phyloP scores from a whole-genome alignment of 2,797 vertebrate genomes.

The Esox lucius region DNA sequence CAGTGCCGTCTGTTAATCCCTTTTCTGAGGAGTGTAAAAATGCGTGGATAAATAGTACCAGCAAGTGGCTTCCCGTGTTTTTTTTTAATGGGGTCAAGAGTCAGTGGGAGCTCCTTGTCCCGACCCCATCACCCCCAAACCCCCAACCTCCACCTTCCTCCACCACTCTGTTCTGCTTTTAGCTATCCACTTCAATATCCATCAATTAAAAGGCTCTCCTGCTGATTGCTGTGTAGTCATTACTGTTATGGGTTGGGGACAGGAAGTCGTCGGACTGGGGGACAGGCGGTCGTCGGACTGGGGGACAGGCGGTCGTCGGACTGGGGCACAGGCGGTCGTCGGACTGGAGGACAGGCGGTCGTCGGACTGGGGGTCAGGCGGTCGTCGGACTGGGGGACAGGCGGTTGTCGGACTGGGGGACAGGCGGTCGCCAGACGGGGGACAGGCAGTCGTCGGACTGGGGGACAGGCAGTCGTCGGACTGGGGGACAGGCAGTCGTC shows the following conservation, averaged over 20 bases:
- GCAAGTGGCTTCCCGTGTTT: slow-evolving; percentile 1
- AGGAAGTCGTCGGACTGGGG: no score
- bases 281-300: no score
- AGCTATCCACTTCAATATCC: background rate
- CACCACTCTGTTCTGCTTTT: background rate
- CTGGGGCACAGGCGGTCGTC: background rate
- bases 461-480: no score
- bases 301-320: no score
- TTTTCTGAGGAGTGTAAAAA: background rate
- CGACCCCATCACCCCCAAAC: background rate
- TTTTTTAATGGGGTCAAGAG: slow-evolving; percentile 20
- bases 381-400: no score
- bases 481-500: background rate
- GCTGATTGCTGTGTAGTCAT: background rate
- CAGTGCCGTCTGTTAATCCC: background rate
- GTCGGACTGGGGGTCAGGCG: no score
- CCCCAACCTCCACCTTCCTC: background rate
- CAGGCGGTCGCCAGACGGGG: background rate
- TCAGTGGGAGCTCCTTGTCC: slow-evolving; percentile 13
- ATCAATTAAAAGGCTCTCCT: slow-evolving; percentile 9
- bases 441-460: no score
- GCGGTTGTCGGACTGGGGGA: no score
- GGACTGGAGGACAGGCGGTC: background rate
- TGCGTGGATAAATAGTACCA: background rate
- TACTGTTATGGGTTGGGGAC: background rate